Percentiles rank a stretch among this genome's conserved stretches.
phyloP scores from a whole-genome alignment of 2,113 vertebrate species.

The Tachysurus fulvidraco region DNA sequence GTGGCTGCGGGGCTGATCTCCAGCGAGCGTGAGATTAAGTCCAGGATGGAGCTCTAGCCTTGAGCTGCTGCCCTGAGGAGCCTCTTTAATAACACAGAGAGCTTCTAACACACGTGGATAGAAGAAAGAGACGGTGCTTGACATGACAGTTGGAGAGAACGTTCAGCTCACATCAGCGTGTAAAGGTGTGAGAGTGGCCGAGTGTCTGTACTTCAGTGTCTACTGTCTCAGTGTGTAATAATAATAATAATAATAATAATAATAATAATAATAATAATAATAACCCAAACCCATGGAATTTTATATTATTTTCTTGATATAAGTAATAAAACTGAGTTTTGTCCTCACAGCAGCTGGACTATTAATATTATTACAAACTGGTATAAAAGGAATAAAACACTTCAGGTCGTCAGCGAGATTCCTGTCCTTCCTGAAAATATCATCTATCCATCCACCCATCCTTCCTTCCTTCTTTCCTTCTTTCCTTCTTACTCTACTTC shows the following conservation, averaged over 20 bases:
- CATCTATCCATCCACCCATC: no score
- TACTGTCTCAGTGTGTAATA: neutral
- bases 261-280: neutral
- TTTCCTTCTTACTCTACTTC: neutral
- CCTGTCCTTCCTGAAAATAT: no score
- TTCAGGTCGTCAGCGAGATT: neutral
- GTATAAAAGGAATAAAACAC: neutral
- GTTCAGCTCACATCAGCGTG: neutral
- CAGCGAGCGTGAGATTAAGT: conserved; percentile 18
- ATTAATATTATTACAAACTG: neutral
- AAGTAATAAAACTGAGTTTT: neutral
- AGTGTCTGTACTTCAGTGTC: neutral
- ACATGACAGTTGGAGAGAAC: neutral
- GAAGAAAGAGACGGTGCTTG: neutral
- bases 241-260: neutral
- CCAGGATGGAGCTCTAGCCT: conserved; percentile 16
- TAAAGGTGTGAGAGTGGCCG: neutral
- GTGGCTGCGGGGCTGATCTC: neutral
- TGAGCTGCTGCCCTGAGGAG: conserved; percentile 6
- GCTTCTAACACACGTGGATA: neutral
- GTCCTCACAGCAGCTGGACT: neutral
- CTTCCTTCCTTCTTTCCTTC: neutral
- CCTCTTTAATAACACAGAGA: conserved; percentile 4
- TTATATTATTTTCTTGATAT: neutral
- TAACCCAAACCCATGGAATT: neutral